These are phyloP conservation scores for Montipora capitata DNA, from an alignment of 92 coral and sea anemone genomes.

Conservation along the genomic window DNA sequence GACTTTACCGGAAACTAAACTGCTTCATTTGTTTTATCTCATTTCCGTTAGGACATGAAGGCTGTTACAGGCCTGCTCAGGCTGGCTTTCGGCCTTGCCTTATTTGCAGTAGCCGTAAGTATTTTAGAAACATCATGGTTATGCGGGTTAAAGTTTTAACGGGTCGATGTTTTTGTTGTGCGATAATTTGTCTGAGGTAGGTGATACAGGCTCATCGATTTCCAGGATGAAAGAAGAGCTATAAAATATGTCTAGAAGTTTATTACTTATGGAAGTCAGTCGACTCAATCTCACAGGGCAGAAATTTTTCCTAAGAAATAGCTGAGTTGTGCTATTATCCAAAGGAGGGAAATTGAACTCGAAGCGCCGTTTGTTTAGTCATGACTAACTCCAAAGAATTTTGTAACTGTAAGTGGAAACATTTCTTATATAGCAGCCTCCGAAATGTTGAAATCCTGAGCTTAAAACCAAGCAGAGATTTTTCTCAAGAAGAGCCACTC, in stretches of 20 bases:
- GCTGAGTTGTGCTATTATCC: not conserved
- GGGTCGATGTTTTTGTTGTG: not conserved
- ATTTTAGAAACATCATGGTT: too few species aligned
- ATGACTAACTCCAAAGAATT: not conserved
- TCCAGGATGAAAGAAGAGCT: not conserved
- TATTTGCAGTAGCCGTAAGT: conserved; percentile 87
- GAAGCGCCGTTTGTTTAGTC: not conserved
- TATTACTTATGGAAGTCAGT: not conserved
- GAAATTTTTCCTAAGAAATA: not conserved
- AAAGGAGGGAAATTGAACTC: not conserved
- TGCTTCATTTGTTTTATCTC: not conserved
- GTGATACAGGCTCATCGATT: not conserved
- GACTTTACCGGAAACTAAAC: conserved; percentile 22
- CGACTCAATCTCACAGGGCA: not conserved
- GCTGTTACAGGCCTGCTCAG: conserved; percentile 79
- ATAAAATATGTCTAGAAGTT: too few species aligned
- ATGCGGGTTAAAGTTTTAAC: too few species aligned
- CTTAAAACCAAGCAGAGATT: too few species aligned
- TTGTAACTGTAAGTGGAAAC: not conserved
- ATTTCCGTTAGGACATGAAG: conserved; percentile 83
- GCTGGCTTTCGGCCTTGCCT: conserved; percentile 85
- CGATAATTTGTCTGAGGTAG: not conserved
- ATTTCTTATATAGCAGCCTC: not conserved
- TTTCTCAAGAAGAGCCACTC: too few species aligned
- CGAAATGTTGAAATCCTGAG: not conserved